Evolutionary conservation across 2,888 invertebrate genomes (phyloP), one percentile per base, ranked within the genome.

Genomic region (Diadegma fenestrale): DNA sequence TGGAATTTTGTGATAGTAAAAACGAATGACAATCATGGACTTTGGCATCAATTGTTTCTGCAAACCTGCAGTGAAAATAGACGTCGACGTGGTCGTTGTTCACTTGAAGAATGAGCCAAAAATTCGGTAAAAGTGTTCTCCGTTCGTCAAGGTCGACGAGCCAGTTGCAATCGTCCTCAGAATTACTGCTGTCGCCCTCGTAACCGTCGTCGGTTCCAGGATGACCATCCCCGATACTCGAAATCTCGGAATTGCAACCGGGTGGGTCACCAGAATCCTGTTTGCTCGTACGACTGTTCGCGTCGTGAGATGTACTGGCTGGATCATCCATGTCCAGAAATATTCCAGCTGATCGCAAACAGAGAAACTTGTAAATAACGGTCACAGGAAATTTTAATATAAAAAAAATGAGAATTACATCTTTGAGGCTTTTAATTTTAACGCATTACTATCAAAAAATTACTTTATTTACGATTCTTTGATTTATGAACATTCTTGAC

Each of bases 41-140:
- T 5, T 14, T 26, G 0, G 10, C 26, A 26, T 58, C 5, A 14
- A 26, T 26, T 58, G 1, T 26, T 26, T 26, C 0, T 61, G 89
- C 84, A 83, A 91, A 95, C 95, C 96, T 95, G 94, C 96, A 96
- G 88, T 97, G 97, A 91, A 96, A 97, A 92, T 95, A 97, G 26
- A 96, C 94, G 61, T 95, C 95, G 7, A 96, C 96, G 78, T 94
- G 93, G 87, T 95, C 95, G 37, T 93, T 93, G 80, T 95, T 95
- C 10, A 96, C 94, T 88, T 95, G 95, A 92, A 96, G 94, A 82
- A 97, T 96, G 33, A 97, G 93, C 97, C 97, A 97, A 92, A 97
- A 97, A 90, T 96, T 96, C 0, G 96, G 96, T 85, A 96, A 92
- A 43, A 94, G 91, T n/a, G 93, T 93, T 82, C 95, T 93, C 75